These are phyloP conservation scores for Tamandua tetradactyla DNA, from an alignment of 2,797 vertebrate genomes.

Conservation along the genomic window DNA sequence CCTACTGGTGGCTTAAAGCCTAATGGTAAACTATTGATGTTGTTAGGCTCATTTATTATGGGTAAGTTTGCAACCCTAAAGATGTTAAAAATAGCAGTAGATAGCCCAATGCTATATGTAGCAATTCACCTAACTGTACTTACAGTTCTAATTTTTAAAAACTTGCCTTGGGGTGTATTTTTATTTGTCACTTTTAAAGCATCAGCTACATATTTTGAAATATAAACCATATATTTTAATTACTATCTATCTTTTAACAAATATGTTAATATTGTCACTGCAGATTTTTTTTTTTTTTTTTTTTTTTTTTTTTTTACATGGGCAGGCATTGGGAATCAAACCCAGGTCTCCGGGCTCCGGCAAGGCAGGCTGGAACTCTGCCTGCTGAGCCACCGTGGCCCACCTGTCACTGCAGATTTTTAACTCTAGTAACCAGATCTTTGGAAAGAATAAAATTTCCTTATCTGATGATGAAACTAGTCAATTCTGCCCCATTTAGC, in stretches of 20 bases:
- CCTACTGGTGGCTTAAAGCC: not conserved
- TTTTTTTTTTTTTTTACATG: too few species aligned
- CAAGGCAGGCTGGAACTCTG: too few species aligned
- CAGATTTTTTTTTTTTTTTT: too few species aligned
- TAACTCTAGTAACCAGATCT: constrained; percentile 17
- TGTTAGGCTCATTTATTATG: constrained; percentile 34
- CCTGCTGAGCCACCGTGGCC: too few species aligned
- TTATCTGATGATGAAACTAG: constrained; percentile 47
- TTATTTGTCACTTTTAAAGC: constrained; percentile 47
- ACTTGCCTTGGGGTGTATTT: not conserved
- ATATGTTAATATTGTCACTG: constrained; percentile 44
- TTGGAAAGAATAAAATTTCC: constrained; percentile 57
- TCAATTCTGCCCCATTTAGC: constrained; percentile 6
- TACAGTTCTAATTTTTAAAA: not conserved
- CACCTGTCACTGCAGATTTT: too few species aligned
- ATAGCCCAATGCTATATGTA: not conserved
- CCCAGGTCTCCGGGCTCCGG: too few species aligned
- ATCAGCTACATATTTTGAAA: constrained; percentile 23
- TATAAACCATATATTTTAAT: constrained; percentile 6
- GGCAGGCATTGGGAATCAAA: too few species aligned
- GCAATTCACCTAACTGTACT: not conserved
- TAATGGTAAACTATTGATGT: not conserved
- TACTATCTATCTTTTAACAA: not conserved
- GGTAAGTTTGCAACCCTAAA: not conserved
- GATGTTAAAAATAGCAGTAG: constrained; percentile 30